Percentiles rank a stretch among this genome's conserved stretches.
phyloP scores from a whole-genome alignment of 2,113 vertebrate species.

The Capreolus pygargus region DNA sequence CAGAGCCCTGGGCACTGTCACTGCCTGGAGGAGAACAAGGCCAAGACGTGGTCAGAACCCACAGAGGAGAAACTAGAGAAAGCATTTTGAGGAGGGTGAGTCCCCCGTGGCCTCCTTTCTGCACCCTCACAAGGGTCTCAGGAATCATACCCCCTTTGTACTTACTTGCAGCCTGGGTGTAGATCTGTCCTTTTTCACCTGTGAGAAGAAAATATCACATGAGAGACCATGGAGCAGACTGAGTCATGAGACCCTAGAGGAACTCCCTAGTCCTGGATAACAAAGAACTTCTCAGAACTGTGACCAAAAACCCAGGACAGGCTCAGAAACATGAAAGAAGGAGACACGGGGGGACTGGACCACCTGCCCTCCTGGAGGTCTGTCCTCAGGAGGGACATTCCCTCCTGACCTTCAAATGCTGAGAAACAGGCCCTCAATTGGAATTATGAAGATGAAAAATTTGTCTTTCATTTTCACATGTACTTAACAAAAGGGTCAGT shows the following conservation, averaged over 20 bases:
- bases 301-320: not conserved
- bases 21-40: not conserved
- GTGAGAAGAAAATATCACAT: not conserved
- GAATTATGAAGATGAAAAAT: not conserved
- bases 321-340: not conserved
- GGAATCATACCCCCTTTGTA: not conserved
- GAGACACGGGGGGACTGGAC: accelerated
- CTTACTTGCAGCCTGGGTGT: accelerated
- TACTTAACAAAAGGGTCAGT: not conserved
- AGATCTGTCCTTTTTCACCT: not conserved
- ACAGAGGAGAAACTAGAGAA: not conserved
- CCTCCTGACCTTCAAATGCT: not conserved
- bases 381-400: not conserved
- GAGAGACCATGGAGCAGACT: not conserved
- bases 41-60: not conserved
- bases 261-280: accelerated
- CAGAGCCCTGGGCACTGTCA: not conserved
- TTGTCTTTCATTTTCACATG: not conserved
- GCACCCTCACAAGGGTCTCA: not conserved
- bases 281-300: not conserved
- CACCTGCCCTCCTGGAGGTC: not conserved
- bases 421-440: not conserved
- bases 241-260: not conserved
- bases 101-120: accelerated
- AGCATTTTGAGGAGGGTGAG: not conserved